These are phyloP conservation scores for Danio choprae DNA, from an alignment of 2,797 vertebrate species.

Conservation along the genomic window DNA sequence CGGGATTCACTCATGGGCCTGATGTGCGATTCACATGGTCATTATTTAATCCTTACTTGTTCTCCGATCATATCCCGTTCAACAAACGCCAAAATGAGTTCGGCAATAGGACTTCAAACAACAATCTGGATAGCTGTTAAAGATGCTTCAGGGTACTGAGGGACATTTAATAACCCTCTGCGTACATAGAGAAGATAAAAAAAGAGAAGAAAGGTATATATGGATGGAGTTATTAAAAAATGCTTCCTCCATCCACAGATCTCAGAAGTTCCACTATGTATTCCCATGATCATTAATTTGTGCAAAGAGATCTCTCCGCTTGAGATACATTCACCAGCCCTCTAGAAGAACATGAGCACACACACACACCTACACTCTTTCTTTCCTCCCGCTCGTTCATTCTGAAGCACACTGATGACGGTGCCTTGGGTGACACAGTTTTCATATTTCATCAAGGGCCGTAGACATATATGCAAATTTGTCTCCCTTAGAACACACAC, in stretches of 20 bases:
- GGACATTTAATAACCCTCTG: slow-evolving; percentile 75
- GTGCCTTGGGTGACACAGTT: slow-evolving; percentile 80
- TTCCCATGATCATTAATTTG: slow-evolving; percentile 83
- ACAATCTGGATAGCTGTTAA: slow-evolving; percentile 60
- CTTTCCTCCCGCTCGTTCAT: slow-evolving; percentile 58
- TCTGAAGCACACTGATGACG: slow-evolving; percentile 62
- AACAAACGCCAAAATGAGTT: slow-evolving; percentile 62
- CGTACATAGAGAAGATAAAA: slow-evolving; percentile 73
- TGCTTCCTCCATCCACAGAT: slow-evolving; percentile 67
- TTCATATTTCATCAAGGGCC: slow-evolving; percentile 80
- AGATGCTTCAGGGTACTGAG: slow-evolving; percentile 67
- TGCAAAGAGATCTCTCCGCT: slow-evolving; percentile 80
- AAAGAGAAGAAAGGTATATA: slow-evolving; percentile 53
- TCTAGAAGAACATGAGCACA: slow-evolving; percentile 58
- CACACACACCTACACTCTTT: slow-evolving; percentile 53
- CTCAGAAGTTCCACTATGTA: slow-evolving; percentile 72
- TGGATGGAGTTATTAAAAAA: slow-evolving; percentile 53
- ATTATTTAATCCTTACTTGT: slow-evolving; percentile 69
- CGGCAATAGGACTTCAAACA: slow-evolving; percentile 68
- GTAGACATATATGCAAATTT: slow-evolving; percentile 79
- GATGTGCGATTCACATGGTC: slow-evolving; percentile 46
- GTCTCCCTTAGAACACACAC: slow-evolving; percentile 77
- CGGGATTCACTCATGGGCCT: background rate
- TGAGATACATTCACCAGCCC: slow-evolving; percentile 79
- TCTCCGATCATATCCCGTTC: slow-evolving; percentile 74